Percentiles rank a stretch among this genome's conserved stretches.
phyloP scores from a whole-genome alignment of 2,113 vertebrate species.

The Rhinolophus sinicus region DNA sequence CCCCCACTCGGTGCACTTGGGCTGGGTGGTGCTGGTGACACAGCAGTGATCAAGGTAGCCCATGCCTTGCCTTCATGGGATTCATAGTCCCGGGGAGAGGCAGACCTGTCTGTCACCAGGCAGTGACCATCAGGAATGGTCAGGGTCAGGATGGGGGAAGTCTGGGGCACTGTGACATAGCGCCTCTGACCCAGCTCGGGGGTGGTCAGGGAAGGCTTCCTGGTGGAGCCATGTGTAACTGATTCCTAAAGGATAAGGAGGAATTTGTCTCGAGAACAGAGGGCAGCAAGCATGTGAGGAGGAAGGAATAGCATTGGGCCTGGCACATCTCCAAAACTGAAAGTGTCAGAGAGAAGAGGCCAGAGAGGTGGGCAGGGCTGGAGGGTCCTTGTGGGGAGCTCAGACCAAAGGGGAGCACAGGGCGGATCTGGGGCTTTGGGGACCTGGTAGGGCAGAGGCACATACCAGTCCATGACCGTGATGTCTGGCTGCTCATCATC shows the following conservation, averaged over 20 bases:
- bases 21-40: not conserved
- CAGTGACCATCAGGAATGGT: not conserved
- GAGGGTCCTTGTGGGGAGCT: not conserved
- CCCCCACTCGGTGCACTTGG: not conserved
- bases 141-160: not conserved
- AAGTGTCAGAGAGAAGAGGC: not conserved
- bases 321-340: not conserved
- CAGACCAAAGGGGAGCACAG: not conserved
- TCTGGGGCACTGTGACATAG: fast-evolving
- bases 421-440: not conserved
- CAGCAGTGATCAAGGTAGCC: not conserved
- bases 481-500: conserved; percentile 91
- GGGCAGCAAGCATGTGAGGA: not conserved
- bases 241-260: not conserved
- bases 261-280: not conserved
- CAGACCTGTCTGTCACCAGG: not conserved
- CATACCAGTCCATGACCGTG: conserved; percentile 90
- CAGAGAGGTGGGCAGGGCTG: no score
- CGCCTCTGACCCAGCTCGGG: not conserved
- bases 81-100: not conserved
- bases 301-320: not conserved
- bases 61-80: fast-evolving
- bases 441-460: fast-evolving
- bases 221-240: no score
- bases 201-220: not conserved